Evolutionary conservation across 2,113 vertebrate species (phyloP).

Genomic region (Cyanocitta stelleri): DNA sequence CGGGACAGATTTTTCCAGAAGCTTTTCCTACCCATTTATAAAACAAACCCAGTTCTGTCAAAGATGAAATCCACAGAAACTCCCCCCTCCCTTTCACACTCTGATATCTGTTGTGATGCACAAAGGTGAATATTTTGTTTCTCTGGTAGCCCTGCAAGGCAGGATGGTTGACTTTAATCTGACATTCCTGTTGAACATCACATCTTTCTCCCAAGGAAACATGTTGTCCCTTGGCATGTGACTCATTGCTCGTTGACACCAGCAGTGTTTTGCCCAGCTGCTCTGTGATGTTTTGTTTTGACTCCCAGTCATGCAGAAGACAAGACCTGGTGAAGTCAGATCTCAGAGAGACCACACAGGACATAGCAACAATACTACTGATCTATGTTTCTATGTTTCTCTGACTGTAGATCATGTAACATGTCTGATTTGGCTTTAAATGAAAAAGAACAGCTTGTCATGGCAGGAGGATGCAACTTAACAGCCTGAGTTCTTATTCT

Average conservation of each 20-base stretch:
- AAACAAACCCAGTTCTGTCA: not conserved
- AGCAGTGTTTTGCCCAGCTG: not conserved
- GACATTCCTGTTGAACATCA: not conserved
- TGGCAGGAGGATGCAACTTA: not conserved
- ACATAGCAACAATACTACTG: not conserved
- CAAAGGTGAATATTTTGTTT: not conserved
- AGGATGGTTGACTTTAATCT: not conserved
- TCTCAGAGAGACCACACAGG: not conserved
- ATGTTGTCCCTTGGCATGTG: not conserved
- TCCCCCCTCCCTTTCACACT: not conserved
- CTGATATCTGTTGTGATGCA: not conserved
- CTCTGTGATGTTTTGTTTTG: not conserved
- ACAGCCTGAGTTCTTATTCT: not conserved
- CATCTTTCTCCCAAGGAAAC: not conserved
- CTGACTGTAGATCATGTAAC: not conserved
- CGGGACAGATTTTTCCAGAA: not conserved
- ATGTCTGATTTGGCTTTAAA: not conserved
- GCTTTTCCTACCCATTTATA: not conserved
- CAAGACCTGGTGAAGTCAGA: not conserved
- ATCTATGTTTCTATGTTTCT: not conserved
- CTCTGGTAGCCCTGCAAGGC: not conserved
- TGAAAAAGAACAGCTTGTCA: not conserved
- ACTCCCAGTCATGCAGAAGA: not conserved
- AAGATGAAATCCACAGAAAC: not conserved
- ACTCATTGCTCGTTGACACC: not conserved